Evolutionary conservation across 23 tunicate species (phyloP), one percentile per base, ranked within the genome.

Genomic region (Styela clava): DNA sequence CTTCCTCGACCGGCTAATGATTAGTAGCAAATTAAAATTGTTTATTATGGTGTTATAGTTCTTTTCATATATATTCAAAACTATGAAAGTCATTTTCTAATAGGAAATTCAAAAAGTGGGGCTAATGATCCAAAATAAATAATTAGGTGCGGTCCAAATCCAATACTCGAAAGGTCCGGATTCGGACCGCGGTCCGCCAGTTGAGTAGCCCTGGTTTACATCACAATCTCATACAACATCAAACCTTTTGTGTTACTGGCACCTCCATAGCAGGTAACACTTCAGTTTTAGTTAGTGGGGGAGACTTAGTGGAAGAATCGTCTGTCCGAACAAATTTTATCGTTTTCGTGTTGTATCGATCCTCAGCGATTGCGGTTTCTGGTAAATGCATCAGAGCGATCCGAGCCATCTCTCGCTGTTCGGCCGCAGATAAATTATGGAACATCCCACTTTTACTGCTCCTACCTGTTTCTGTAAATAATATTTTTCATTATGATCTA

Each of bases 401-500:
- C 5, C 81, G 64, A 20, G 81, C 81, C 81, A 76, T 76, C 2
- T 76, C 81, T 18, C 81, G 81, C n/a, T 76, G 81, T 29, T 76
- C 81, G 52, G 52, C 64, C 0, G 52, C 32, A 52, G 62, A 33
- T n/a, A 76, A 27, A 44, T 52, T 44, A 9, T 25, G 62, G 24
- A 76, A 76, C 31, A 36, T 36, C 5, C 65, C 65, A 12, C 24
- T 21, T 2, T 34, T 72, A 18, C 29, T 27, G 70, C 70, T 65
- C 29, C 70, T 24, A 18, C 70, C 31, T 3, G 70, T 27, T 7
- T 18, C 70, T 65, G 56, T 44, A 12, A 44, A n/a, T n/a, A n/a
- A n/a, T n/a, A n/a, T n/a, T n/a, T n/a, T n/a, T n/a, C n/a, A n/a
- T n/a, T n/a, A n/a, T n/a, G n/a, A n/a, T n/a, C n/a, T n/a, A n/a